Conservation (phyloP, 2,113 vertebrate genomes). For the Shinisaurus crocodilurus region DNA sequence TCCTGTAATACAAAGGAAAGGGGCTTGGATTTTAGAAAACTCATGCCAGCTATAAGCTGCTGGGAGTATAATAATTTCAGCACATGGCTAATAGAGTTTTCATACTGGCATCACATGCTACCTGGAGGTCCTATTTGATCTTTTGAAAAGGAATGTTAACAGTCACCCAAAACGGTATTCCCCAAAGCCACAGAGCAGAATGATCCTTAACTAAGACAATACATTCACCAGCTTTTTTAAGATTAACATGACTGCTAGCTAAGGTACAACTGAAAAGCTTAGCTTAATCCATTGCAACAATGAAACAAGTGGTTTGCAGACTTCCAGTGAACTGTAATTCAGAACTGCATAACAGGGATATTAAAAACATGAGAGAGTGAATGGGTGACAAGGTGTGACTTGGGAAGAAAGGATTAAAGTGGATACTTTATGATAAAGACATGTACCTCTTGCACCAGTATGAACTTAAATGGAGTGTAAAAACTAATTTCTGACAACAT, state of each 20-base stretch:
- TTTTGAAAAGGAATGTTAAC: slow-evolving; percentile 25
- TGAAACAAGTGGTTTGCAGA: not conserved
- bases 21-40: not conserved
- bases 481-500: not conserved
- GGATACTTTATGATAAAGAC: not conserved
- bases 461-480: not conserved
- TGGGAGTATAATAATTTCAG: slow-evolving; percentile 22
- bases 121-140: slow-evolving; percentile 37
- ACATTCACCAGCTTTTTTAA: slow-evolving; percentile 18
- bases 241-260: slow-evolving; percentile 7
- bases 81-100: not conserved
- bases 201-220: slow-evolving; percentile 27
- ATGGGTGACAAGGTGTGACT: not conserved
- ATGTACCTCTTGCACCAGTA: not conserved
- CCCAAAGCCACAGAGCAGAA: slow-evolving; percentile 38
- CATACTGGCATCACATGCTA: not conserved
- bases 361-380: not conserved
- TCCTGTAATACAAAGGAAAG: not conserved
- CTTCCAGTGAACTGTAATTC: slow-evolving; percentile 1
- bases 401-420: not conserved
- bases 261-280: not conserved
- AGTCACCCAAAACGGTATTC: fast-evolving
- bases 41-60: fast-evolving
- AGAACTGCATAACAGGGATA: not conserved
- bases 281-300: not conserved